phyloP scores from a whole-genome alignment of 92 coral and sea anemone species.

The Zoanthus sociatus region DNA sequence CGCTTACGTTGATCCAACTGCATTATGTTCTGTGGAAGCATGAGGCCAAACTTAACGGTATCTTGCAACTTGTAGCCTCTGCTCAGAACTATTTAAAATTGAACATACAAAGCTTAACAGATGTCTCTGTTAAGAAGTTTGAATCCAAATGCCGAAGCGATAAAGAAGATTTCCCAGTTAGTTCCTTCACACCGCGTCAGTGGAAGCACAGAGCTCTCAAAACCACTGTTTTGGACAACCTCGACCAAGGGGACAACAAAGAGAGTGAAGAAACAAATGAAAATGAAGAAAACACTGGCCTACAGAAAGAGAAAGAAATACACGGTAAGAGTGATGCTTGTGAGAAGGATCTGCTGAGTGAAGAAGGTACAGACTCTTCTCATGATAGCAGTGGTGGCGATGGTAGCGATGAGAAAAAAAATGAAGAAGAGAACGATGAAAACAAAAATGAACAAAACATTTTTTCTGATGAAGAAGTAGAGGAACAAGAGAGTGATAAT shows the following conservation, averaged over 20 bases:
- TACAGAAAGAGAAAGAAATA: neutral
- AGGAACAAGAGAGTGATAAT: neutral
- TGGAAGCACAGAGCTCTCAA: neutral
- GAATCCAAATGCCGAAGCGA: slow-evolving; percentile 20
- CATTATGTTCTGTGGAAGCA: slow-evolving; percentile 61
- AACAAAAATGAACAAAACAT: neutral
- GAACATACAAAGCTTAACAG: slow-evolving; percentile 38
- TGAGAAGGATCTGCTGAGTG: neutral
- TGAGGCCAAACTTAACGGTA: slow-evolving; percentile 38
- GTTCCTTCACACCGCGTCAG: neutral
- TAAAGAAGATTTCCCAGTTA: neutral
- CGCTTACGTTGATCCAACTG: slow-evolving; percentile 37
- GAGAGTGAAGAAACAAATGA: neutral
- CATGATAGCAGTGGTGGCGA: neutral
- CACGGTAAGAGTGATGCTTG: neutral
- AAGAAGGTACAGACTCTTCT: neutral
- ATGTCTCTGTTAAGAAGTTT: slow-evolving; percentile 21
- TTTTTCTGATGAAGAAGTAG: neutral
- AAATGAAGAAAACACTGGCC: neutral
- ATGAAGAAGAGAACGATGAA: neutral
- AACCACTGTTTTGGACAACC: neutral
- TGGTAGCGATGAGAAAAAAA: neutral
- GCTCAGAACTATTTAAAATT: slow-evolving; percentile 23
- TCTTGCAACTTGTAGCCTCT: slow-evolving; percentile 54
- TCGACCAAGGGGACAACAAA: neutral